These are phyloP conservation scores for Elephas maximus DNA, from an alignment of 2,113 vertebrate species.

Conservation along the genomic window DNA sequence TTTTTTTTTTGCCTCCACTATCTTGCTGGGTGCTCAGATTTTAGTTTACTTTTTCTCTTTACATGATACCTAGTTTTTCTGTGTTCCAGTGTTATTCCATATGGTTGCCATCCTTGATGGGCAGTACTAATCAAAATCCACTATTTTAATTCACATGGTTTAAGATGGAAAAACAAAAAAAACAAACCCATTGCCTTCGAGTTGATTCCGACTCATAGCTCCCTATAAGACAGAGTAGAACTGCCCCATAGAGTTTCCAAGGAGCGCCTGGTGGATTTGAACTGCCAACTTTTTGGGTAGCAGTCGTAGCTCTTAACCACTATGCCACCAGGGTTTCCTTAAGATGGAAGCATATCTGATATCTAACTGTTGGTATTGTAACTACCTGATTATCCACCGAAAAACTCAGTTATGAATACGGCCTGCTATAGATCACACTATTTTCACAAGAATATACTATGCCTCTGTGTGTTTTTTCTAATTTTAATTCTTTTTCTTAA, in stretches of 20 bases:
- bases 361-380: background rate
- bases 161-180: background rate
- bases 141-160: background rate
- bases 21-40: background rate
- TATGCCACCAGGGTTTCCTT: no score
- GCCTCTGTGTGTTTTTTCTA: background rate
- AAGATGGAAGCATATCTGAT: background rate
- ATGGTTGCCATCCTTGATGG: background rate
- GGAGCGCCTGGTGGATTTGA: no score
- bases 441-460: background rate
- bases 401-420: background rate
- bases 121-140: background rate
- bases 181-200: no score
- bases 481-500: slow-evolving; percentile 43
- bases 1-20: background rate
- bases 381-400: background rate
- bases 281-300: no score
- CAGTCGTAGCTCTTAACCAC: no score
- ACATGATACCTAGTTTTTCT: background rate
- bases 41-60: background rate
- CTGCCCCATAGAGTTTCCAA: no score
- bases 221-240: no score
- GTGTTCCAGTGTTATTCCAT: background rate
- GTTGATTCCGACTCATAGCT: no score
- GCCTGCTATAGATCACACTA: background rate